Evolutionary conservation across 2,797 vertebrate genomes (phyloP).

Genomic region (Spinus olivaceus): DNA sequence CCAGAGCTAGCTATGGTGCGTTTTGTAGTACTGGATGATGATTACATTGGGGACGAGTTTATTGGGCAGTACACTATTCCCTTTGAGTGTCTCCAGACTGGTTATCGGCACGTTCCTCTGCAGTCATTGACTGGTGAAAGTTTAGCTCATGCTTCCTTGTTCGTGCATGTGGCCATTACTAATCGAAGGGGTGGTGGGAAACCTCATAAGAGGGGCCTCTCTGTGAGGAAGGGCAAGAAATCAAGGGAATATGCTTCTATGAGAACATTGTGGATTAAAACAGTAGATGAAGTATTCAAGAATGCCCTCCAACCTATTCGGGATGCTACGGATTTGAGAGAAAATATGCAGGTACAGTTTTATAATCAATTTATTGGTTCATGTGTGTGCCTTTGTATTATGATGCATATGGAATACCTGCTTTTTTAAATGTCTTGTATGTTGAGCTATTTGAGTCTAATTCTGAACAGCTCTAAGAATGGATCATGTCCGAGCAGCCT

Average conservation of each 20-base stretch:
- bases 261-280: constrained; percentile 93
- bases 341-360: constrained; percentile 94
- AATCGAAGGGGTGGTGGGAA: constrained; percentile 97
- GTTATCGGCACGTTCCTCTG: constrained; percentile 93
- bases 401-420: background rate
- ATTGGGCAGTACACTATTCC: constrained; percentile 98
- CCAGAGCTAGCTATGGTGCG: constrained; percentile 97
- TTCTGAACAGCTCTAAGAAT: background rate
- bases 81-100: constrained; percentile 96
- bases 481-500: background rate
- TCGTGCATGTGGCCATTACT: constrained; percentile 97
- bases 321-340: constrained; percentile 94
- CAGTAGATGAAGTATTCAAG: constrained; percentile 95
- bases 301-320: constrained; percentile 89
- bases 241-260: constrained; percentile 93
- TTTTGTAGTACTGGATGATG: constrained; percentile 96
- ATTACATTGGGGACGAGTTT: constrained; percentile 98
- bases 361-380: background rate
- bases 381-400: background rate
- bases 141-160: constrained; percentile 89
- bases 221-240: constrained; percentile 92
- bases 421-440: background rate
- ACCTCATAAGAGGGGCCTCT: constrained; percentile 95
- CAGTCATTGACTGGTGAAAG: constrained; percentile 94
- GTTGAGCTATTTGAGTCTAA: background rate